Evolutionary conservation across 2,113 vertebrate genomes (phyloP), one percentile per base, ranked within the genome.

Genomic region (Rhinoptilus africanus): DNA sequence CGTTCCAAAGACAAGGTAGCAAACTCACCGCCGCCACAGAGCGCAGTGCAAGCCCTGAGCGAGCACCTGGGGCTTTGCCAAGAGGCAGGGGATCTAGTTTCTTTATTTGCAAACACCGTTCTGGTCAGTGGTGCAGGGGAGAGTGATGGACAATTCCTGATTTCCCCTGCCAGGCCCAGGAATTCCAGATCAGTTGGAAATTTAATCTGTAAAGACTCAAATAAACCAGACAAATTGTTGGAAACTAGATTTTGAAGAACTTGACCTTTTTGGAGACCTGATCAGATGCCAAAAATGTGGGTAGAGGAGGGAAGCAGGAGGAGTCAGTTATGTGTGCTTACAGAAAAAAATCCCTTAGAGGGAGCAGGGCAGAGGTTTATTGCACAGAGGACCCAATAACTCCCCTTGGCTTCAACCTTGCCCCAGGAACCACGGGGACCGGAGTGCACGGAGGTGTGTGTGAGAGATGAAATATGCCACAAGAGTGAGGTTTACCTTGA

Each of bases 401-500:
- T 8, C 50, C 47, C 10, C 72, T 35, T 35, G 24, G 63, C 51
- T 60, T 89, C 66, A 32, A 8, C 23, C 20, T 3, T 3, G 7
- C 30, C 51, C 34, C 5, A 9, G 62, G 77, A 50, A 24, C 28
- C n/a, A 6, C 1, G 0, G 43, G 34, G 12, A 13, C 4, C 26
- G 60, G 67, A 43, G 47, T 4, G 59, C 74, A 41, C 0, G 5
- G 69, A 13, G 39, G 7, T 50, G 50, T 8, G n/a, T 35, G 39
- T 27, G 39, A 67, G 72, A 34, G 30, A 68, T 66, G 77, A n/a
- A 67, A 18, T 1, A 19, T 12, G 30, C 34, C 37, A 10, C 0
- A 9, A 14, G 10, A 26, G 19, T 0, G 56, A 48, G 26, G 18
- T 43, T 96, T 97, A 97, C 99, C 99, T 99, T 99, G 72, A 98